phyloP scores from a whole-genome alignment of 2,113 vertebrate species.

The Corapipo altera region DNA sequence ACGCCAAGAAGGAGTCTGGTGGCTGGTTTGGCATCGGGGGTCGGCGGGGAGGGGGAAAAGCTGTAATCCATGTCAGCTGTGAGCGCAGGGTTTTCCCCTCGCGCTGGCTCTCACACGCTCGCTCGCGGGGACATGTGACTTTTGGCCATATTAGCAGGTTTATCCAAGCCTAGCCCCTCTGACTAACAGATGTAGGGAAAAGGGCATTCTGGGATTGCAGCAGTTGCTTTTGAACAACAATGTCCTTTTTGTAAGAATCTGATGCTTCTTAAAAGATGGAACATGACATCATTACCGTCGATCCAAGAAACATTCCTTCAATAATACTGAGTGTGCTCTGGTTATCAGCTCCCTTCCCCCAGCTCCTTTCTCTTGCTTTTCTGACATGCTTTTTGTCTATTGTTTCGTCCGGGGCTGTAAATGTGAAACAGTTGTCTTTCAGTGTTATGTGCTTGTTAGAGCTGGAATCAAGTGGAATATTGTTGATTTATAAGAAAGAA shows the following conservation, averaged over 20 bases:
- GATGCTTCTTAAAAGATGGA: slow-evolving; percentile 76
- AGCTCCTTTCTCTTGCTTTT: slow-evolving; percentile 49
- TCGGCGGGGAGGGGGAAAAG: background rate
- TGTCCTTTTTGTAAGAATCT: slow-evolving; percentile 77
- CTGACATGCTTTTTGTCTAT: slow-evolving; percentile 70
- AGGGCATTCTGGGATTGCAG: slow-evolving; percentile 70
- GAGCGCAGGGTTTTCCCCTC: background rate
- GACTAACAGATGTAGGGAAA: slow-evolving; percentile 71
- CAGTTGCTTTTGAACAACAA: slow-evolving; percentile 74
- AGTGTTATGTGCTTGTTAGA: slow-evolving; percentile 45
- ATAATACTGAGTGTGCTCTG: slow-evolving; percentile 66
- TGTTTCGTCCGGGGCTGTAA: slow-evolving; percentile 57
- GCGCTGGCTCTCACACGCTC: background rate
- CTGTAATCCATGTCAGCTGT: background rate
- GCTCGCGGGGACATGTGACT: background rate
- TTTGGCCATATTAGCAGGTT: slow-evolving; percentile 57
- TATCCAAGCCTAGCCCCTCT: slow-evolving; percentile 55
- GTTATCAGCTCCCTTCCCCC: slow-evolving; percentile 65
- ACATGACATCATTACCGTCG: slow-evolving; percentile 73
- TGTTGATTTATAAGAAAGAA: slow-evolving; percentile 38
- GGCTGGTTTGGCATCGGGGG: background rate
- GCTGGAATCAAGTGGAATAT: slow-evolving; percentile 55
- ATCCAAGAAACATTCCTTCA: slow-evolving; percentile 73
- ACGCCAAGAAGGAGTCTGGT: background rate
- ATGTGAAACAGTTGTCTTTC: slow-evolving; percentile 64